phyloP scores from a whole-genome alignment of 2,113 vertebrate genomes.

The Otocyon megalotis region DNA sequence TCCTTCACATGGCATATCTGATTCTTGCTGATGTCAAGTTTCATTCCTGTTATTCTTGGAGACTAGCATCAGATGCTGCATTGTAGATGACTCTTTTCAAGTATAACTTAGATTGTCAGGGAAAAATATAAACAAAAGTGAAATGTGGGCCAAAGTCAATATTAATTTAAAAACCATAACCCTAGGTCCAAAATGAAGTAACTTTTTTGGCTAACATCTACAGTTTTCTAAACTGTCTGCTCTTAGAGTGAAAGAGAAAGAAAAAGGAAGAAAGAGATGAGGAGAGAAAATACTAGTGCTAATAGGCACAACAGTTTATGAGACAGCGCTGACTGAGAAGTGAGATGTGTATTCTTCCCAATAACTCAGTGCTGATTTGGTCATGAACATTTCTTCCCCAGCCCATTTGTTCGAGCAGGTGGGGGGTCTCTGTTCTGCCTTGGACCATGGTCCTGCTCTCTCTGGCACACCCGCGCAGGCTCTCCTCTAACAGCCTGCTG shows the following conservation, averaged over 20 bases:
- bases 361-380: background rate
- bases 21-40: conserved; percentile 28
- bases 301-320: conserved; percentile 53
- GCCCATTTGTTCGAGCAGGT: background rate
- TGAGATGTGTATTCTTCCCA: background rate
- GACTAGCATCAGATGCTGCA: background rate
- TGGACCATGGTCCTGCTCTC: background rate
- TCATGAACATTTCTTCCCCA: background rate
- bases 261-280: background rate
- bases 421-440: background rate
- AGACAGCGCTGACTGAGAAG: conserved; percentile 76
- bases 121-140: conserved; percentile 81
- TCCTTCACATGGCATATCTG: background rate
- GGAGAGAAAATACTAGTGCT: conserved; percentile 66
- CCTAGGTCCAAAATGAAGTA: conserved; percentile 72
- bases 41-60: conserved; percentile 4
- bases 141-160: conserved; percentile 82
- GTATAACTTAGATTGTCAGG: conserved; percentile 59
- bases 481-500: background rate
- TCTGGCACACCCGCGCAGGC: background rate
- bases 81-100: conserved; percentile 62
- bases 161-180: conserved; percentile 82
- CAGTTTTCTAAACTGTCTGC: conserved; percentile 70
- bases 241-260: conserved; percentile 51
- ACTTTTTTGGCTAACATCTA: conserved; percentile 78